A percentile compares a stretch with the other conserved stretches of the same genome.
Evolutionary conservation across 2,113 vertebrate species (phyloP).

Genomic region (Panthera leo): DNA sequence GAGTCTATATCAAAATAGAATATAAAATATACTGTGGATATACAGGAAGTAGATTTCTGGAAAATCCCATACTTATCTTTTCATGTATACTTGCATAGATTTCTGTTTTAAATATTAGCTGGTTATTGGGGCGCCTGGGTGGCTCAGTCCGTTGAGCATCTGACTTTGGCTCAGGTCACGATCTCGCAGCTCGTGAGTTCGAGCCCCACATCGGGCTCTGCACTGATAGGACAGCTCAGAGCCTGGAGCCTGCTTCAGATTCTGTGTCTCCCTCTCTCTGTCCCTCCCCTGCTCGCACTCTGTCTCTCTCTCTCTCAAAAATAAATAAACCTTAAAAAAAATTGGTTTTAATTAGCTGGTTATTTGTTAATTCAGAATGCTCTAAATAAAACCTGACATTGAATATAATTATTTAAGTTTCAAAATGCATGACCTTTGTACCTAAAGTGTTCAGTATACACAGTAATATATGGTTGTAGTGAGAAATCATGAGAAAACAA

Average conservation of each 20-base stretch:
- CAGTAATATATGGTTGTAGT: not conserved
- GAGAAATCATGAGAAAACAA: slow-evolving; percentile 37
- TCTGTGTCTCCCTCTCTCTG: too few species aligned
- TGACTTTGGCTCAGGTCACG: too few species aligned
- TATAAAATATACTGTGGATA: not conserved
- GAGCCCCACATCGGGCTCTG: too few species aligned
- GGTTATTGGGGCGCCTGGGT: not conserved
- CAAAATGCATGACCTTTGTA: slow-evolving; percentile 6
- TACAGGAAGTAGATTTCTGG: not conserved
- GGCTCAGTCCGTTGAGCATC: too few species aligned
- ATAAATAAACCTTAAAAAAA: too few species aligned
- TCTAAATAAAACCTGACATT: slow-evolving; percentile 44
- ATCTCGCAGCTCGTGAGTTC: too few species aligned
- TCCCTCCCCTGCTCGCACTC: too few species aligned
- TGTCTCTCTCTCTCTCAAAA: too few species aligned
- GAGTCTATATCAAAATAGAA: slow-evolving; percentile 12
- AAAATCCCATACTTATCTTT: not conserved
- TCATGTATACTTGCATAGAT: slow-evolving; percentile 2
- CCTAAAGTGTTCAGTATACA: not conserved
- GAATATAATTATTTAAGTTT: slow-evolving; percentile 40
- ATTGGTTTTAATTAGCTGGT: not conserved
- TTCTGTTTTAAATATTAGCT: slow-evolving; percentile 35
- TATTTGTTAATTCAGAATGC: slow-evolving; percentile 40
- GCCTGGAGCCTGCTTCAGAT: too few species aligned
- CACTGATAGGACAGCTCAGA: too few species aligned